Evolutionary conservation across 2,797 vertebrate genomes (phyloP).

Genomic region (Zenarchopterus dispar): DNA sequence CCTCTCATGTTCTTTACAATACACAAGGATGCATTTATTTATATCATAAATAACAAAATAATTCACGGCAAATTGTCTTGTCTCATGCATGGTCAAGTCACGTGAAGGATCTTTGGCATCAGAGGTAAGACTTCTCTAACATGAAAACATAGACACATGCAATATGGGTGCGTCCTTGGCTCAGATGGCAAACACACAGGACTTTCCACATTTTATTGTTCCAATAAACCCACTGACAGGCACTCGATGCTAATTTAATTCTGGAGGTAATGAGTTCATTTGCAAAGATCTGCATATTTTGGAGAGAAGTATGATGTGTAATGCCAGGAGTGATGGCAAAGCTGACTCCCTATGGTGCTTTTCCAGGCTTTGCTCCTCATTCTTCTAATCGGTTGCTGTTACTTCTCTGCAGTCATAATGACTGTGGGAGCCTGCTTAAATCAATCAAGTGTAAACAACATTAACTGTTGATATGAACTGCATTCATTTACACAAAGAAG

Average conservation of each 20-base stretch:
- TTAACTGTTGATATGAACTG: constrained; percentile 48
- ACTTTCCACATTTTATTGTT: constrained; percentile 50
- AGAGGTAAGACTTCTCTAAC: not conserved
- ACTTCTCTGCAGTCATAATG: constrained; percentile 35
- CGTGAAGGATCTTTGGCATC: not conserved
- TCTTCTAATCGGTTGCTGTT: constrained; percentile 26
- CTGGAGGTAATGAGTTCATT: constrained; percentile 59
- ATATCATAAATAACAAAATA: not conserved
- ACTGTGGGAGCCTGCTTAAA: constrained; percentile 37
- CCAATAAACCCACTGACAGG: constrained; percentile 45
- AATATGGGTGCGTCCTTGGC: constrained; percentile 13
- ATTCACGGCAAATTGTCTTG: not conserved
- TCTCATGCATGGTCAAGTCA: not conserved
- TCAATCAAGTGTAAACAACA: constrained; percentile 57
- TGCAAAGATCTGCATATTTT: constrained; percentile 66
- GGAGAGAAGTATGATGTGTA: constrained; percentile 24
- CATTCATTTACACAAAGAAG: constrained; percentile 46
- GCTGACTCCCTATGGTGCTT: constrained; percentile 37
- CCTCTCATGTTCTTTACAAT: too few species aligned
- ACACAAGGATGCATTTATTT: not conserved
- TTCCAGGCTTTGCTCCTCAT: constrained; percentile 9
- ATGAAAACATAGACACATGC: not conserved
- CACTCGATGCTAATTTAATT: constrained; percentile 54
- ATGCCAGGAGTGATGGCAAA: constrained; percentile 38
- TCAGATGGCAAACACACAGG: constrained; percentile 40